phyloP scores from a whole-genome alignment of 1,140 invertebrate genomes.

The Potamilus streckersoni region DNA sequence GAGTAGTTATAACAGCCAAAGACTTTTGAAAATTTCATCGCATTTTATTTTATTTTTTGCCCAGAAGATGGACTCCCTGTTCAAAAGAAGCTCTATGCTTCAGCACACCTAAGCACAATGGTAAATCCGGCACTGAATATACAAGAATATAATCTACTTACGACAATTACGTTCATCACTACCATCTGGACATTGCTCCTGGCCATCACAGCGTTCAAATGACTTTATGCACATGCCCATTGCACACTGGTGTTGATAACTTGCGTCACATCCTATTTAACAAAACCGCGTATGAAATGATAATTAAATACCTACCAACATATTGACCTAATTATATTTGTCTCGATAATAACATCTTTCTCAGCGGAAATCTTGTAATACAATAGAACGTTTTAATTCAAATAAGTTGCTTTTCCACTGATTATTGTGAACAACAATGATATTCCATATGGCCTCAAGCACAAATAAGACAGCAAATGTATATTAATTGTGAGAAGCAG shows the following conservation, averaged over 20 bases:
- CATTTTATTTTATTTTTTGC: no score
- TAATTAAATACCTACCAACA: no score
- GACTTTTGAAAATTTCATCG: no score
- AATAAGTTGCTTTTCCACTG: neutral
- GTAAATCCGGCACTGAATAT: no score
- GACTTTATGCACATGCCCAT: slow-evolving; percentile 53
- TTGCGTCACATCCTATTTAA: slow-evolving; percentile 22
- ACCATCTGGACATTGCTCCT: slow-evolving; percentile 39
- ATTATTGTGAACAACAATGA: no score
- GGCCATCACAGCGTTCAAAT: slow-evolving; percentile 41
- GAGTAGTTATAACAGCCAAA: no score
- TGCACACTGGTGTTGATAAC: slow-evolving; percentile 40
- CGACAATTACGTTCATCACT: slow-evolving; percentile 43
- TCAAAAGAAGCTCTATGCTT: no score
- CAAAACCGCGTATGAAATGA: slow-evolving; percentile 6
- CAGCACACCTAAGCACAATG: no score
- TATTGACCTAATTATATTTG: neutral
- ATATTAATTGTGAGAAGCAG: no score
- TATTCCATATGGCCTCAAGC: no score
- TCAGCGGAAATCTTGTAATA: neutral
- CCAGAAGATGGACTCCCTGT: no score
- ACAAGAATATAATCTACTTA: slow-evolving; percentile 11
- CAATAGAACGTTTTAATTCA: neutral
- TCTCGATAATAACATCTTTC: neutral
- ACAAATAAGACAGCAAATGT: no score